These are phyloP conservation scores for Florisuga fusca DNA, from an alignment of 2,797 vertebrate genomes.

Conservation along the genomic window DNA sequence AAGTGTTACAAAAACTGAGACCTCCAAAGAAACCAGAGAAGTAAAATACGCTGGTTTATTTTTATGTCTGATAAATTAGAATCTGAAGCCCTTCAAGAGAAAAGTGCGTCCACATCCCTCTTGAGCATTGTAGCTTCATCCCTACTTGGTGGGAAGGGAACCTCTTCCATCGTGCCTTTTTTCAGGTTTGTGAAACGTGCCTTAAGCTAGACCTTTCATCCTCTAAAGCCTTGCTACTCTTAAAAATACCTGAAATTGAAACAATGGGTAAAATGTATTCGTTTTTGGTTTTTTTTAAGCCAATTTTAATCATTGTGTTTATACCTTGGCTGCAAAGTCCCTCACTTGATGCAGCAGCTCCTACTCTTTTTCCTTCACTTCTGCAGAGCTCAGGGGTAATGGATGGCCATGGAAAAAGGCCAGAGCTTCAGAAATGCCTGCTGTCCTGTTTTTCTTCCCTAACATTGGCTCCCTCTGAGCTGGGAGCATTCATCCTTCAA, in stretches of 20 bases:
- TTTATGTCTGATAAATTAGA: neutral
- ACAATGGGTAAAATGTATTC: neutral
- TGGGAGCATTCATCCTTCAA: neutral
- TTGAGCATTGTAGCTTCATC: neutral
- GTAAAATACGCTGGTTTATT: neutral
- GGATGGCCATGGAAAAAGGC: neutral
- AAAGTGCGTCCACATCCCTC: neutral
- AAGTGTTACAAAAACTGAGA: neutral
- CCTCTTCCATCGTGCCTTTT: neutral
- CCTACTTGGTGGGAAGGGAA: neutral
- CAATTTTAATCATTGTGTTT: neutral
- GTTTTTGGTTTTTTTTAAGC: rapidly evolving
- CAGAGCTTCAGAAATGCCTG: neutral
- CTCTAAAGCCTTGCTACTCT: neutral
- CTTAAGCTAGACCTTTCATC: neutral
- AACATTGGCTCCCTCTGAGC: neutral
- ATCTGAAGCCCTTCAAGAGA: neutral
- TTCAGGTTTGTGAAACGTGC: neutral
- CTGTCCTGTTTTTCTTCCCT: neutral
- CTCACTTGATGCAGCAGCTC: neutral
- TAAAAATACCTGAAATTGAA: neutral
- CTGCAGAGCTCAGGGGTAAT: neutral
- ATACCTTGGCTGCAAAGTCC: neutral
- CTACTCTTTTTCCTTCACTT: neutral
- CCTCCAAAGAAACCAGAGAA: neutral